These are phyloP conservation scores for Empidonax traillii DNA, from an alignment of 2,113 vertebrate species.

Conservation along the genomic window DNA sequence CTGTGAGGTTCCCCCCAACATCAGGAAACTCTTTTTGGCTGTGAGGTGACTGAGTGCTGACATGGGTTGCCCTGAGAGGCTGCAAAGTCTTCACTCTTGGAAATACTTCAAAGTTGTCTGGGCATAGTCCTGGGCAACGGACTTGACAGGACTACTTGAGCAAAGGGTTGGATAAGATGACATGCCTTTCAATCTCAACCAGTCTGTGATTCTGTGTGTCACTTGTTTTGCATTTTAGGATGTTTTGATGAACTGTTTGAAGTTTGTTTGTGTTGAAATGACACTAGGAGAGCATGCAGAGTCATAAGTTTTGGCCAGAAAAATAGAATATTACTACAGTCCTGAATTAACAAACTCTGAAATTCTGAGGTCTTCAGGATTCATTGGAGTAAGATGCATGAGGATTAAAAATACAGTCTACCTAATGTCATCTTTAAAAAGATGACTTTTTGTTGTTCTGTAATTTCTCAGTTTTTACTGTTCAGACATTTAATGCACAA, in stretches of 20 bases:
- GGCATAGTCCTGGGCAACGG: too few species aligned
- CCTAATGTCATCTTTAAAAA: neutral
- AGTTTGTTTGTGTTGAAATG: neutral
- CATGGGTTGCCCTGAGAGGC: neutral
- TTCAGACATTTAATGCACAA: neutral
- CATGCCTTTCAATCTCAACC: neutral
- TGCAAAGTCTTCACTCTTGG: neutral
- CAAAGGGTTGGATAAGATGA: neutral
- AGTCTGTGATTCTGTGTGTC: neutral
- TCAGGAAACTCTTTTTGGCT: neutral
- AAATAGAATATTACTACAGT: neutral
- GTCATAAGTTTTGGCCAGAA: neutral
- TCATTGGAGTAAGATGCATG: neutral
- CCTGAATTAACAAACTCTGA: neutral
- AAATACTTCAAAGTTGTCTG: rapidly evolving
- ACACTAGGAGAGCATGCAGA: neutral
- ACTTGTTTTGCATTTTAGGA: neutral
- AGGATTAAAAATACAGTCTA: neutral
- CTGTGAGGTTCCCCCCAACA: neutral
- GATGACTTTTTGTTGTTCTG: neutral
- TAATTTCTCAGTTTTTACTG: neutral
- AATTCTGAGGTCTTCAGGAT: neutral
- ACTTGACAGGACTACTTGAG: neutral
- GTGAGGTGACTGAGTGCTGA: neutral
- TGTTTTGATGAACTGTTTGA: neutral